phyloP scores from a whole-genome alignment of 2,113 vertebrate genomes.

The Pyxicephalus adspersus region DNA sequence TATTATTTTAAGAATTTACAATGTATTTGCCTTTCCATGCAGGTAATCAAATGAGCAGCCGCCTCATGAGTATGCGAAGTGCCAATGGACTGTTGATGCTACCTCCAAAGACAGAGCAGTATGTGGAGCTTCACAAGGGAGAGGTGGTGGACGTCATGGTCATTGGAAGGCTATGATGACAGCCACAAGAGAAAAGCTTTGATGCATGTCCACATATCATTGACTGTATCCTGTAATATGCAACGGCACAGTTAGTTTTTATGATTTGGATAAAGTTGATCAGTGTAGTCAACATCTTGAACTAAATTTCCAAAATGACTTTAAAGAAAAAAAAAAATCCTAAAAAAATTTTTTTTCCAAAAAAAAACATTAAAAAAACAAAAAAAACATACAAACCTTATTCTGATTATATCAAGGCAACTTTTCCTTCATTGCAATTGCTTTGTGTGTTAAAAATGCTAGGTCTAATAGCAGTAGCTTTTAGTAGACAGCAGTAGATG shows the following conservation, averaged over 20 bases:
- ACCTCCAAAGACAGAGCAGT: conserved; percentile 99
- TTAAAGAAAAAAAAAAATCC: conserved; percentile 83
- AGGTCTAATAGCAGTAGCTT: conserved; percentile 99
- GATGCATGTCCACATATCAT: conserved; percentile 99
- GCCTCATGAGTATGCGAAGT: conserved; percentile 99
- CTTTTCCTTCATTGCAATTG: conserved; percentile 99
- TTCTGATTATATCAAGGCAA: conserved; percentile 99
- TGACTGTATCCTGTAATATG: conserved; percentile 99
- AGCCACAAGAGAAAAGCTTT: conserved; percentile 82
- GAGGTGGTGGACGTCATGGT: conserved; percentile 99
- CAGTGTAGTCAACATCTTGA: conserved; percentile 99
- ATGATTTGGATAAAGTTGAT: conserved; percentile 98
- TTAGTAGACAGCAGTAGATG: conserved; percentile 99
- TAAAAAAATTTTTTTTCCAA: conserved; percentile 75
- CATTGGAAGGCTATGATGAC: conserved; percentile 98
- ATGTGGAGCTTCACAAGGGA: conserved; percentile 99
- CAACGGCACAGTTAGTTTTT: conserved; percentile 99
- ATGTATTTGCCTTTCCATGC: conserved; percentile 55
- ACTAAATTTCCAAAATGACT: conserved; percentile 77
- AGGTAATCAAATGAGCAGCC: conserved; percentile 99
- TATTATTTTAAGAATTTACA: too few relatives aligned
- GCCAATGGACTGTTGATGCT: conserved; percentile 99
- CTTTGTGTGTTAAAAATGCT: conserved; percentile 99
- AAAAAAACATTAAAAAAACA: conserved; percentile 93
- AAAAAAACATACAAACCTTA: conserved; percentile 95